phyloP scores from a whole-genome alignment of 2,888 invertebrate genomes.

The Anagyrus pseudococci region DNA sequence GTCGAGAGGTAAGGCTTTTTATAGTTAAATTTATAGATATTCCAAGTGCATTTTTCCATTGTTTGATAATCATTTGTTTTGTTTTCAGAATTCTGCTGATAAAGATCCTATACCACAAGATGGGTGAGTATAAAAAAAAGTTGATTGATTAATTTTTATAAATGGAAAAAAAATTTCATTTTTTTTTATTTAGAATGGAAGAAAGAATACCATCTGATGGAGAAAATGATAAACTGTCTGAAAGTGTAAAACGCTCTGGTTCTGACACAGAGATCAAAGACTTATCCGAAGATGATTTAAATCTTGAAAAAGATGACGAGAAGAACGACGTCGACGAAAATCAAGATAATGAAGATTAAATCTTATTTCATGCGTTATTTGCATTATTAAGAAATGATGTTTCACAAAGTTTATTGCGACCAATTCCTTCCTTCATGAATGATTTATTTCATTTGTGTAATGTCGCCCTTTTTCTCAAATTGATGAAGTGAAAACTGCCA shows the following conservation, averaged over 20 bases:
- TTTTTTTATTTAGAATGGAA: slow-evolving; percentile 45
- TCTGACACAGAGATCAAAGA: slow-evolving; percentile 50
- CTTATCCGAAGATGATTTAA: slow-evolving; percentile 50
- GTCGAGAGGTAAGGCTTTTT: slow-evolving; percentile 57
- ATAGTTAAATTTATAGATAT: background rate
- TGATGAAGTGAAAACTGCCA: slow-evolving; percentile 33
- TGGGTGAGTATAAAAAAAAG: slow-evolving; percentile 17
- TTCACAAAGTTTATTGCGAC: slow-evolving; percentile 26
- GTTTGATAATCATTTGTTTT: too few species aligned
- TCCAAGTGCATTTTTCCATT: too few species aligned
- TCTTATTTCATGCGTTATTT: slow-evolving; percentile 4
- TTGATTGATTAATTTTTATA: slow-evolving; percentile 11
- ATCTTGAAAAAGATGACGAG: slow-evolving; percentile 54
- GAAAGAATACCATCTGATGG: slow-evolving; percentile 47
- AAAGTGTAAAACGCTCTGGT: slow-evolving; percentile 48
- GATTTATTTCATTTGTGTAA: slow-evolving; percentile 35
- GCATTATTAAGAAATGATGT: slow-evolving; percentile 13
- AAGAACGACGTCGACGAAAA: slow-evolving; percentile 59
- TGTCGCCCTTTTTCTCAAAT: slow-evolving; percentile 25
- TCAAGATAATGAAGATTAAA: slow-evolving; percentile 58
- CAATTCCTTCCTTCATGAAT: slow-evolving; percentile 25
- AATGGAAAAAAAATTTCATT: background rate
- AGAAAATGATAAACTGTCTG: slow-evolving; percentile 45
- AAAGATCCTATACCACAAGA: slow-evolving; percentile 48
- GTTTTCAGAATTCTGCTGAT: slow-evolving; percentile 57